Conservation (phyloP, 2,888 invertebrate genomes). For the Xestia c-nigrum region DNA sequence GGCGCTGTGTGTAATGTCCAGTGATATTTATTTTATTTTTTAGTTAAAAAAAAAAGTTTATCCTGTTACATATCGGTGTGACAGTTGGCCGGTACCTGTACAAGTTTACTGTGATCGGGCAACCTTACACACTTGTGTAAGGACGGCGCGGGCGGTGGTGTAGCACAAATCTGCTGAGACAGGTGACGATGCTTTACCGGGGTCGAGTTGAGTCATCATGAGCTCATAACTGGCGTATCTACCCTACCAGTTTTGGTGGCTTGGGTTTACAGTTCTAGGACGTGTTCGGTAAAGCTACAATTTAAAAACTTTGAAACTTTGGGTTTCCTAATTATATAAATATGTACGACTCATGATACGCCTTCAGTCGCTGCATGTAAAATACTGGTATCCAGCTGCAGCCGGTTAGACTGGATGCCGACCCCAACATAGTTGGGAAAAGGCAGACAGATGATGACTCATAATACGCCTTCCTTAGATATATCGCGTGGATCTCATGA, state of each 20-base stretch:
- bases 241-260: not conserved
- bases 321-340: no score
- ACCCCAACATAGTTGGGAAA: no score
- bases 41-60: not conserved
- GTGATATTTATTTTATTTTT: no score
- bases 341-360: no score
- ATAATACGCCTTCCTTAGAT: no score
- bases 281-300: not conserved
- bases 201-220: slow-evolving; percentile 16
- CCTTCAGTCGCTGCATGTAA: no score
- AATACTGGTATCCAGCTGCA: no score
- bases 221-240: not conserved
- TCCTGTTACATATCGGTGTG: slow-evolving; percentile 34
- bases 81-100: not conserved
- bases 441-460: no score
- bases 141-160: slow-evolving; percentile 40
- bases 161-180: slow-evolving; percentile 47
- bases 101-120: slow-evolving; percentile 42
- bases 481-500: no score
- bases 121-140: slow-evolving; percentile 58
- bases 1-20: no score
- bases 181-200: slow-evolving; percentile 31
- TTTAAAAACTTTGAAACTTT: no score
- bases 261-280: not conserved
- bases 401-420: no score